Percentiles rank a stretch among this genome's conserved stretches.
Conservation (phyloP, 2,888 invertebrate species). For the Ypsolopha sequella region DNA sequence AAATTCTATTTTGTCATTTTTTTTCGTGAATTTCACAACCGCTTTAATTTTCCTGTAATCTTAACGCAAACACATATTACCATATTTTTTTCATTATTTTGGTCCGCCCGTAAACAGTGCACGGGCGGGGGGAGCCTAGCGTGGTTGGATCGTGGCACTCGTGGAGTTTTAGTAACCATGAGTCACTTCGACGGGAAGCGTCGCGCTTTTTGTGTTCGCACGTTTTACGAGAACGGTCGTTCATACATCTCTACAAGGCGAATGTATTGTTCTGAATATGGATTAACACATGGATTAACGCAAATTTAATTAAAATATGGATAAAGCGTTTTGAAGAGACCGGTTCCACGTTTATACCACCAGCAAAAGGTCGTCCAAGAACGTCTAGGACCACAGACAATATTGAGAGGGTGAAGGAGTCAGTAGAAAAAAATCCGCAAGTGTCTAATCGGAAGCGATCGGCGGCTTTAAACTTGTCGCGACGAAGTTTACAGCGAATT, state of each 20-base stretch:
- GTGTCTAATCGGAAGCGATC: constrained; percentile 8
- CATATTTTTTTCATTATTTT: too few relatives aligned
- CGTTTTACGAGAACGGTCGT: constrained; percentile 10
- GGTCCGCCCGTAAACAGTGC: not conserved
- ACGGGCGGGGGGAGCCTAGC: not conserved
- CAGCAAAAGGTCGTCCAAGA: constrained; percentile 7
- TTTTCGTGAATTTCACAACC: too few relatives aligned
- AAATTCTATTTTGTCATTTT: too few relatives aligned
- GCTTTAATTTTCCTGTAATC: too few relatives aligned
- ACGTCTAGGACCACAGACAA: constrained; percentile 9
- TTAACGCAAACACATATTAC: too few relatives aligned
- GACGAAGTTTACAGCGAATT: constrained; percentile 9
- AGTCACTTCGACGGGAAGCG: constrained; percentile 8
- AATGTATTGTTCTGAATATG: constrained; percentile 7
- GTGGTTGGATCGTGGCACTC: not conserved
- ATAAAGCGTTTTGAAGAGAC: constrained; percentile 10
- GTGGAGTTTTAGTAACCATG: not conserved
- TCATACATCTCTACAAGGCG: constrained; percentile 9
- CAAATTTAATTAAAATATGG: constrained; percentile 4
- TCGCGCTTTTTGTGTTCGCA: constrained; percentile 8
- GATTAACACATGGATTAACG: constrained; percentile 5
- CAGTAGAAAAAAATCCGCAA: constrained; percentile 6
- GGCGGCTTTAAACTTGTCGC: constrained; percentile 7
- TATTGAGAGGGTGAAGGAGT: constrained; percentile 9
- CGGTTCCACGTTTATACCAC: constrained; percentile 9